Evolutionary conservation across 2,113 vertebrate genomes (phyloP).

Genomic region (Saguinus imperator): DNA sequence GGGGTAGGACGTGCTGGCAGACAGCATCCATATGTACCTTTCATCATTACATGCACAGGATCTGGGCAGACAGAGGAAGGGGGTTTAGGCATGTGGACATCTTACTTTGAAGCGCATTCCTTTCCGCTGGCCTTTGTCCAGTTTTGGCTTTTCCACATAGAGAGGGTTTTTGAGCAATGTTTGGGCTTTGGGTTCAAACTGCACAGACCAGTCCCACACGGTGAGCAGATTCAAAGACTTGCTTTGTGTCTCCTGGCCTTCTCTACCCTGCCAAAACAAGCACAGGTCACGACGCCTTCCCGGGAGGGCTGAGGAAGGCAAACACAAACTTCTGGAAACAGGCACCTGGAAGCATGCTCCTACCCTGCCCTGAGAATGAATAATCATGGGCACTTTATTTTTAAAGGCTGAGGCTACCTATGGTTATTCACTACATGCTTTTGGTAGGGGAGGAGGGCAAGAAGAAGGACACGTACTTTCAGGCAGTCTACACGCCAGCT

Average conservation of each 20-base stretch:
- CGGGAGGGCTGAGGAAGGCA: background rate
- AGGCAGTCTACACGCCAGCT: background rate
- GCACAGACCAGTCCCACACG: slow-evolving; percentile 94
- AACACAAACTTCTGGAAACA: background rate
- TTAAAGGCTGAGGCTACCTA: background rate
- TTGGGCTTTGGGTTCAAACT: slow-evolving; percentile 91
- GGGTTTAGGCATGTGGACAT: background rate
- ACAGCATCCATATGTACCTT: background rate
- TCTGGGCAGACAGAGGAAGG: background rate
- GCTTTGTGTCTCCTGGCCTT: slow-evolving; percentile 84
- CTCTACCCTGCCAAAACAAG: slow-evolving; percentile 88
- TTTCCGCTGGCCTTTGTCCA: slow-evolving; percentile 84
- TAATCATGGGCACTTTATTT: fast-evolving
- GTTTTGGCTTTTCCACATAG: slow-evolving; percentile 88
- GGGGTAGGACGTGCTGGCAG: background rate
- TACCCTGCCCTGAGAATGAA: background rate
- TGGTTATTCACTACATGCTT: background rate
- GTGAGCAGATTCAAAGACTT: slow-evolving; percentile 86
- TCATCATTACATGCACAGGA: no score
- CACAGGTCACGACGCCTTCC: slow-evolving; percentile 61
- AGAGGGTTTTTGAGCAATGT: slow-evolving; percentile 91
- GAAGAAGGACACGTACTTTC: background rate
- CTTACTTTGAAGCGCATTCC: slow-evolving; percentile 87
- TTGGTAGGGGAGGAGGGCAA: no score
- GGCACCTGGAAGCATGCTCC: background rate